Percentiles rank a stretch among this genome's conserved stretches.
phyloP scores from a whole-genome alignment of 2,113 vertebrate species.

The Erythrolamprus reginae region DNA sequence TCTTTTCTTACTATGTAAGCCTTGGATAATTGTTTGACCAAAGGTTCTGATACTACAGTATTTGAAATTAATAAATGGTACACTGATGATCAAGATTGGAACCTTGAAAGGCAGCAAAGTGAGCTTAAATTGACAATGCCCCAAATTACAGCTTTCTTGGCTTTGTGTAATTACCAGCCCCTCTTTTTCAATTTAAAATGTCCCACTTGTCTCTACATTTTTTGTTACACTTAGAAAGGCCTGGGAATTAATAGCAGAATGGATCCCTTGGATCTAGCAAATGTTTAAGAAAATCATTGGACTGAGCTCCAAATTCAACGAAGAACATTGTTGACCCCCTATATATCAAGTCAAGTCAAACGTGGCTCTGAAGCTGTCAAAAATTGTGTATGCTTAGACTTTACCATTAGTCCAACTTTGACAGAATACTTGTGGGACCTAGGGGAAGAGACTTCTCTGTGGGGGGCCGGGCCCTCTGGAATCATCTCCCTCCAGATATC shows the following conservation, averaged over 20 bases:
- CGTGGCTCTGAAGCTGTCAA: not conserved
- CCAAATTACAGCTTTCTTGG: not conserved
- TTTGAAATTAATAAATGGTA: not conserved
- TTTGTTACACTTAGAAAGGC: not conserved
- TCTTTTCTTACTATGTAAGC: not conserved
- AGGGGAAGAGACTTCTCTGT: no score
- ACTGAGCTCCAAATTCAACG: not conserved
- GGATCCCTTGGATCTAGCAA: not conserved
- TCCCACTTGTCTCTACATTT: not conserved
- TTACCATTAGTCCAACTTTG: not conserved
- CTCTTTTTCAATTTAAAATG: not conserved
- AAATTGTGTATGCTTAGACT: not conserved
- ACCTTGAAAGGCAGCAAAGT: not conserved
- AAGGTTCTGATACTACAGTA: not conserved
- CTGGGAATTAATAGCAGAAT: not conserved
- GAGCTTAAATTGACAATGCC: not conserved
- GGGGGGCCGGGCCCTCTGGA: no score
- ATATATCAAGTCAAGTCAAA: not conserved
- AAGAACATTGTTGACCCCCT: not conserved
- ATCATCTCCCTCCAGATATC: no score
- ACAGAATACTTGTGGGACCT: no score
- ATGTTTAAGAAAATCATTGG: not conserved
- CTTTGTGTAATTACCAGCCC: not conserved
- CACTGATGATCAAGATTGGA: not conserved
- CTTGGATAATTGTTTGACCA: not conserved